Base-by-base conservation (phyloP, 2,888 invertebrate species). In the Perithous albicinctus region DNA sequence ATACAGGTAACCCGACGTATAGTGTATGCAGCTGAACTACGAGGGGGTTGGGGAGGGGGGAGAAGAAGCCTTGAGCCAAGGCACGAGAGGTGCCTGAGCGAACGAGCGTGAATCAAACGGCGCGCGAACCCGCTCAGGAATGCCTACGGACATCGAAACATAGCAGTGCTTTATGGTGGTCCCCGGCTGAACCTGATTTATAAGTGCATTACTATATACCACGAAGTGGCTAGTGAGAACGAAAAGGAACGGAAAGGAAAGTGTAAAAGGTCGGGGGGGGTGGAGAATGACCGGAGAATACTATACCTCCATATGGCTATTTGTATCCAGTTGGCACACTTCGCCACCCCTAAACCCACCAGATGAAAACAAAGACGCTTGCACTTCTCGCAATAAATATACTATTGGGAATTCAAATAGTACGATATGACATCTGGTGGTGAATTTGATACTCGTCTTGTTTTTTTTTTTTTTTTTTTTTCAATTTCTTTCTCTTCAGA, bases 111-210 rank as follows among this genome's bases (percentile, higher is more conserved):
- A 92, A 92, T 92, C 91, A 92, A 91, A 92, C 91, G 82, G 67
- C 76, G 67, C 76, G 91, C 90, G 89, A 88, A 91, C 90, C 92
- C 91, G 90, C 90, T 89, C 91, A 90, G 91, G 92, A 92, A 92
- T 92, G 92, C 92, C 90, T 90, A 90, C 91, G 90, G 91, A 92
- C 92, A 92, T 92, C 92, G 92, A 91, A 92, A 92, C 92, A 92
- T 92, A 90, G 92, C 92, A 91, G 92, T 92, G 92, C 92, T 92
- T 92, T 92, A 92, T 92, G 92, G 92, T 92, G 92, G 92, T 92
- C 92, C 92, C 85, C 87, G 89, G 89, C 92, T 92, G 92, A 92
- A 92, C 92, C 90, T 92, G 92, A 92, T 92, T 92, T 92, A 92
- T 92, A 92, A 92, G 92, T 92, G 92, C 92, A 92, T 92, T 92